Conservation (phyloP, 64 coral and sea anemone genomes). For the Pocillopora verrucosa region DNA sequence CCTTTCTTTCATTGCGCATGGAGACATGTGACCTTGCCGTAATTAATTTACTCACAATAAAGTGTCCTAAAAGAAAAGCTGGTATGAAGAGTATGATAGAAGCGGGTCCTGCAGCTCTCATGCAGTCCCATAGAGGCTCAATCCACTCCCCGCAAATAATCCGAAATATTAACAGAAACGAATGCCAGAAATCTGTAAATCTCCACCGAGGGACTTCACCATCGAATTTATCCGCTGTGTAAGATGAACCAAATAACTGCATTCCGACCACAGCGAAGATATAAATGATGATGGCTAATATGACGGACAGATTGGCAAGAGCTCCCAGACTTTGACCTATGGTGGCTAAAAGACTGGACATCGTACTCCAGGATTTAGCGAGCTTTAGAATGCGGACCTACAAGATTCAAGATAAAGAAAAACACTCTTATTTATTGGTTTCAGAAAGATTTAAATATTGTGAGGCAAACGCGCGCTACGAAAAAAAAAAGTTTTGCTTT, state of each 20-base stretch:
- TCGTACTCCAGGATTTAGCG: conserved; percentile 95
- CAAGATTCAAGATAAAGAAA: not conserved
- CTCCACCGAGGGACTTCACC: conserved; percentile 81
- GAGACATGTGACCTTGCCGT: not conserved
- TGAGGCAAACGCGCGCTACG: too few relatives aligned
- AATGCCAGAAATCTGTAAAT: conserved; percentile 89
- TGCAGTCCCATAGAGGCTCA: conserved; percentile 94
- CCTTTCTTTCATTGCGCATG: not conserved
- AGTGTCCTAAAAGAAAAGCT: conserved; percentile 92
- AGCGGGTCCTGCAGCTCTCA: conserved; percentile 64
- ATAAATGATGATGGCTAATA: conserved; percentile 83
- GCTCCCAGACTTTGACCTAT: conserved; percentile 92
- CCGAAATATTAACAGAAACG: conserved; percentile 93
- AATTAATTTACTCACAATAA: conserved; percentile 73
- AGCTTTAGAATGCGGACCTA: conserved; percentile 96
- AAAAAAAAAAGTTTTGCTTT: too few relatives aligned
- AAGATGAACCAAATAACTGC: conserved; percentile 81
- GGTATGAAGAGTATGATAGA: conserved; percentile 81
- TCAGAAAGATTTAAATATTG: too few relatives aligned
- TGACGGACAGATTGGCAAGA: conserved; percentile 89
- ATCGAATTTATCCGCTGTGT: conserved; percentile 74
- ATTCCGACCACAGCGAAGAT: conserved; percentile 99
- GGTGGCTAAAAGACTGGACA: conserved; percentile 81
- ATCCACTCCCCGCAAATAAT: conserved; percentile 94
- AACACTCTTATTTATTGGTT: not conserved